A percentile compares a stretch with the other conserved stretches of the same genome.
Evolutionary conservation across 2,113 vertebrate species (phyloP).

Genomic region (Rhinoderma darwinii): DNA sequence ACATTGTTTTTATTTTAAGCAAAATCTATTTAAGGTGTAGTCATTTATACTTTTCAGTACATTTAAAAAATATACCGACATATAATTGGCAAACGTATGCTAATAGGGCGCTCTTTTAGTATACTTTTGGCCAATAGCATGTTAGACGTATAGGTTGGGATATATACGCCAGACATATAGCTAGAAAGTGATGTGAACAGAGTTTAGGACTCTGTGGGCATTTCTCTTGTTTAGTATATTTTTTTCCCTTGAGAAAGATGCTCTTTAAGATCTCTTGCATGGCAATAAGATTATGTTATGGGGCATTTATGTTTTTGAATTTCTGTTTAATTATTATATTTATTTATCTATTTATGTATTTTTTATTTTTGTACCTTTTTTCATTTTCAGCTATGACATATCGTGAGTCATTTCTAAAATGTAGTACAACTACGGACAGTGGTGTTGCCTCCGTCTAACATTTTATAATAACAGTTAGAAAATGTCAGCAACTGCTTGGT

Average conservation of each 20-base stretch:
- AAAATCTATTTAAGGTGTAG: not conserved
- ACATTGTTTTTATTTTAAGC: not conserved
- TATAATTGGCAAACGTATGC: not conserved
- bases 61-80: not conserved
- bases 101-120: not conserved
- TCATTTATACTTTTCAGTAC: not conserved
- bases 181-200: not conserved
- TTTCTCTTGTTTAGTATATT: not conserved
- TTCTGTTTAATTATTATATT: not conserved
- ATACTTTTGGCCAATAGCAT: not conserved
- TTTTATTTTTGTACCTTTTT: constrained; percentile 21
- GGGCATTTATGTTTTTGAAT: not conserved
- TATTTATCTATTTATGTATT: constrained; percentile 1
- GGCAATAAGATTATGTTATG: constrained; percentile 1
- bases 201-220: not conserved
- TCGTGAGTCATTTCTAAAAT: not conserved
- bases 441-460: not conserved
- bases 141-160: not conserved
- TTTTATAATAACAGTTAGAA: not conserved
- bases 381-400: not conserved
- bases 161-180: not conserved
- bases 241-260: not conserved
- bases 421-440: not conserved
- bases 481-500: not conserved
- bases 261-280: not conserved